Base-by-base conservation (phyloP, 2,113 vertebrate genomes). In the Anarhynchus alexandrinus region DNA sequence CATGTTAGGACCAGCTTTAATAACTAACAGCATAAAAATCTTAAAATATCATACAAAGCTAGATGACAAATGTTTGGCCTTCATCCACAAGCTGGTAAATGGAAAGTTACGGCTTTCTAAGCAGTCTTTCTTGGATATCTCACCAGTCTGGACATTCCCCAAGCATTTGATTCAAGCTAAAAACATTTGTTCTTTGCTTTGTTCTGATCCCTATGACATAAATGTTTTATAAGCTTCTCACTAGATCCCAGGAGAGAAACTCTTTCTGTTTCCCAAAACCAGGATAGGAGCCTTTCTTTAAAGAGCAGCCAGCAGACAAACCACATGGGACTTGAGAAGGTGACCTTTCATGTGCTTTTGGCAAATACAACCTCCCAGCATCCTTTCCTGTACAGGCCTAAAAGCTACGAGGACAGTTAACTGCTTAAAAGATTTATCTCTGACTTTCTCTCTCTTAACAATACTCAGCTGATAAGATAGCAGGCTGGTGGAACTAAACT, bases 101-200 rank as follows among this genome's bases (percentile, higher is more conserved):
- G 22, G 23, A 65, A 93, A 88, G 74, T 54, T 6, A 49, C 0
- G n/a, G 4, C 64, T 90, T 90, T 86, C 38, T 81, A 81, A 73
- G 64, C 23, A 58, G 45, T 65, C 5, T 10, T 81, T 88, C 45
- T 72, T 45, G 21, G 54, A 38, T 90, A 51, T 42, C 32, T 69
- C 10, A 8, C 23, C 45, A 82, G 23, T 22, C 67, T 88, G 92
- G 59, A 76, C n/a, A 42, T 86, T 86, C n/a, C 36, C 26, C 58
- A 93, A 38, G 6, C n/a, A 71, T 70, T 77, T 93, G 36, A 70
- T 88, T 15, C 55, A 30, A 19, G 26, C 17, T 88, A 59, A 67
- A 93, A 92, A 64, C 7, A 30, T 76, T 79, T 76, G 54, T 76
- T 93, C 47, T 81, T 88, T 92, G 36, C 58, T 96, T 86, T 97